These are phyloP conservation scores for Blastobasis lacticolella DNA, from an alignment of 2,888 invertebrate genomes.

Conservation along the genomic window DNA sequence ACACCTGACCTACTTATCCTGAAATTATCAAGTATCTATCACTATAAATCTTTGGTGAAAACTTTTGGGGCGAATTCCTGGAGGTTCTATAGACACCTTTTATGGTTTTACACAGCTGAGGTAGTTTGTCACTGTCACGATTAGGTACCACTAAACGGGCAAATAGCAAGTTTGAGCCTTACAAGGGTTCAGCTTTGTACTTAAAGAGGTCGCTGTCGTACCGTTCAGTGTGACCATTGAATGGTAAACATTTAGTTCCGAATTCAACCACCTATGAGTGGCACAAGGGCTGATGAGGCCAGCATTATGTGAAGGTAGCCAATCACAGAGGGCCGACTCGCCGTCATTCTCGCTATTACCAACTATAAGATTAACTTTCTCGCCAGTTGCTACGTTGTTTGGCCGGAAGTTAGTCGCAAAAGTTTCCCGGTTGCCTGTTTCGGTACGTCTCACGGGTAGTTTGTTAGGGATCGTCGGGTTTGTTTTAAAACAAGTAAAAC, in stretches of 20 bases:
- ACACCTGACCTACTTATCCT: too few relatives aligned
- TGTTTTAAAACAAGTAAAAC: too few relatives aligned
- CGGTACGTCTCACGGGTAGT: background rate
- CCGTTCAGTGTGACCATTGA: too few relatives aligned
- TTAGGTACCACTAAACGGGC: background rate
- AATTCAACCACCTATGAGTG: background rate
- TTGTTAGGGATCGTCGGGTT: background rate
- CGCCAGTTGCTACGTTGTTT: background rate
- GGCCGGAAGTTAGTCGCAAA: background rate
- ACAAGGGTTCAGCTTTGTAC: background rate
- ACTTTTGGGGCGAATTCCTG: too few relatives aligned
- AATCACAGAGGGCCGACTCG: conserved; percentile 37
- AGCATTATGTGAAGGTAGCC: conserved; percentile 40
- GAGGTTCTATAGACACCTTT: too few relatives aligned
- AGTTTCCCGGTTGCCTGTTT: background rate
- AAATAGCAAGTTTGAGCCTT: conserved; percentile 4
- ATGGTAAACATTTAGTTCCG: too few relatives aligned
- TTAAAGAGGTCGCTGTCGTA: too few relatives aligned
- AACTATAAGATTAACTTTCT: background rate
- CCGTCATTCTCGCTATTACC: background rate
- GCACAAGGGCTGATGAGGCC: conserved; percentile 43
- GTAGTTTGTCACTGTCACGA: conserved; percentile 5
- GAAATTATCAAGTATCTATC: too few relatives aligned
- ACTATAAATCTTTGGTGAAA: too few relatives aligned
- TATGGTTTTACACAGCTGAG: background rate